Conservation (phyloP, 2,888 invertebrate species). For the Zeuzera pyrina region DNA sequence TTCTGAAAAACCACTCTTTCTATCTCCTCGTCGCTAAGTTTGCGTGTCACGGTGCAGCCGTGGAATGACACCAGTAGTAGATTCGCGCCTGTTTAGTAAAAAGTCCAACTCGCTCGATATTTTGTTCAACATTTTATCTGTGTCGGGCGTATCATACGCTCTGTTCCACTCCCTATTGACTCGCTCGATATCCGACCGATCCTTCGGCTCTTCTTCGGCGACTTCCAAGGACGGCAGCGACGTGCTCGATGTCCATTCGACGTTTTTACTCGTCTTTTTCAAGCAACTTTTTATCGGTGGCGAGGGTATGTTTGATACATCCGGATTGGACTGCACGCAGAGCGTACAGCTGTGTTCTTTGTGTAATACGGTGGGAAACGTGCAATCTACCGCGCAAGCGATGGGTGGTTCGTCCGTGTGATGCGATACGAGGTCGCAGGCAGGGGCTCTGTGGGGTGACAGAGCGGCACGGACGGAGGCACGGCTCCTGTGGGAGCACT, state of each 20-base stretch:
- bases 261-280: constrained; percentile 44
- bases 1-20: too few relatives aligned
- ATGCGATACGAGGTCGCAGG: constrained; percentile 13
- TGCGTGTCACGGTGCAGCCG: too few relatives aligned
- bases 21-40: too few relatives aligned
- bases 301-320: constrained; percentile 48
- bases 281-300: constrained; percentile 62
- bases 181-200: constrained; percentile 46
- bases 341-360: constrained; percentile 49
- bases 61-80: too few relatives aligned
- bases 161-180: constrained; percentile 52
- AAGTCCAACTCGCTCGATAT: constrained; percentile 89
- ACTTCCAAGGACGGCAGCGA: constrained; percentile 52
- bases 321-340: constrained; percentile 50
- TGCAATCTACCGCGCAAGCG: constrained; percentile 45
- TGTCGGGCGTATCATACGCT: constrained; percentile 48
- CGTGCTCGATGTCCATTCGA: constrained; percentile 40
- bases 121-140: constrained; percentile 81
- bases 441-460: constrained; percentile 26
- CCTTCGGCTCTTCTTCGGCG: constrained; percentile 30
- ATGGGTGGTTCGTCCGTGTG: constrained; percentile 34
- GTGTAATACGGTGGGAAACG: constrained; percentile 49
- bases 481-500: constrained; percentile 41
- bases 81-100: constrained; percentile 82
- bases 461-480: constrained; percentile 30